Conservation (phyloP, 2,113 vertebrate genomes). For the Carassius gibelio region DNA sequence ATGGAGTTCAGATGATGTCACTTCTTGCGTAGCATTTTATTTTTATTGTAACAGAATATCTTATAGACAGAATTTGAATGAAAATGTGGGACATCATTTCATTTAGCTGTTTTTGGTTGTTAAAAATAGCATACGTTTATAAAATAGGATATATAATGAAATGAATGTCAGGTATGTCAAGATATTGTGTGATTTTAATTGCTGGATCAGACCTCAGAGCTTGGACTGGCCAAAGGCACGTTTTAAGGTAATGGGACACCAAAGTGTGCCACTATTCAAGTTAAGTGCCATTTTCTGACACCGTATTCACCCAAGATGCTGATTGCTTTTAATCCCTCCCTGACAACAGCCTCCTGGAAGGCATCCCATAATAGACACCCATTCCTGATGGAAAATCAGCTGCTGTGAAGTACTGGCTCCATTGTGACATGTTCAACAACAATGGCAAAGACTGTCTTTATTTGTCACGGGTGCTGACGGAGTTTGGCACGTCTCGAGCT, state of each 20-base stretch:
- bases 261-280: constrained; percentile 5
- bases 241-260: neutral
- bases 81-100: too few relatives aligned
- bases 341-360: constrained; percentile 8
- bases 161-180: neutral
- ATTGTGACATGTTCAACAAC: constrained; percentile 12
- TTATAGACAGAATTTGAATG: too few relatives aligned
- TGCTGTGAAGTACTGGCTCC: constrained; percentile 6
- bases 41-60: too few relatives aligned
- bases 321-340: neutral
- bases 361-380: constrained; percentile 1
- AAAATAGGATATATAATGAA: neutral
- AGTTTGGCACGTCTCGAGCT: constrained; percentile 42
- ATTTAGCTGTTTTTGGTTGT: too few relatives aligned
- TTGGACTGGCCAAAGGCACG: neutral
- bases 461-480: constrained; percentile 34
- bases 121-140: too few relatives aligned
- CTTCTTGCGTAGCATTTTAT: neutral
- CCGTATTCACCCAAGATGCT: neutral
- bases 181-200: neutral
- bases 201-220: neutral
- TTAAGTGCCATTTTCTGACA: neutral
- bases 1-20: neutral
- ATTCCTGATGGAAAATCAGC: constrained; percentile 18
- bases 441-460: constrained; percentile 28